These are phyloP conservation scores for Hormaphis cornu DNA, from an alignment of 1,140 invertebrate species.

Conservation along the genomic window DNA sequence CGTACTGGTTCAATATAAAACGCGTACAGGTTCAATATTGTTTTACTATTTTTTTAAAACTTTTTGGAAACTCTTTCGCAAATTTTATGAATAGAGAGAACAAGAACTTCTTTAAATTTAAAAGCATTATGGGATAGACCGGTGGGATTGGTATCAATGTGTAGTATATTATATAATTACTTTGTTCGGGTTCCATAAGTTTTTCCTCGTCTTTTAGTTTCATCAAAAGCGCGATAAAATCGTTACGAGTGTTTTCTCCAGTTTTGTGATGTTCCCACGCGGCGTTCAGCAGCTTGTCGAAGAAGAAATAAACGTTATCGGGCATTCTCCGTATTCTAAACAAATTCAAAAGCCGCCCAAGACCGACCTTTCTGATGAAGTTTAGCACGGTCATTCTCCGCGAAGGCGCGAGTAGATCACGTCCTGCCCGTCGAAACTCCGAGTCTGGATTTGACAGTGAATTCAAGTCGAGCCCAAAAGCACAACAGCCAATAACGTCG, in stretches of 20 bases:
- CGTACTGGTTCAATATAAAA: too few relatives aligned
- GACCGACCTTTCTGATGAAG: neutral
- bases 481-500: constrained; percentile 38
- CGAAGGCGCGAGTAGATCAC: neutral
- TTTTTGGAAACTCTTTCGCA: too few relatives aligned
- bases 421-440: constrained; percentile 44
- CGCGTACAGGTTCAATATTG: too few relatives aligned
- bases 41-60: too few relatives aligned
- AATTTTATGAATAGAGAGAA: too few relatives aligned
- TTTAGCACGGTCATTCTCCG: neutral
- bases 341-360: neutral
- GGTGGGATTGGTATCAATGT: too few relatives aligned
- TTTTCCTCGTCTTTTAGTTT: neutral
- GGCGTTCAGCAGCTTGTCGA: neutral
- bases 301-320: neutral
- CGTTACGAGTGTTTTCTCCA: neutral
- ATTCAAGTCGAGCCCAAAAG: constrained; percentile 39
- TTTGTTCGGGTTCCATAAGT: neutral
- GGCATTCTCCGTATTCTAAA: neutral
- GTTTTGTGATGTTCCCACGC: neutral
- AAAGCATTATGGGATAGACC: too few relatives aligned
- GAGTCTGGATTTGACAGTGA: constrained; percentile 45
- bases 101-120: too few relatives aligned
- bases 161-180: too few relatives aligned
- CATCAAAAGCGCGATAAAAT: neutral